phyloP scores from a whole-genome alignment of 37 sponge, comb jelly and placozoan genomes.

The Hexactinellida sp. region DNA sequence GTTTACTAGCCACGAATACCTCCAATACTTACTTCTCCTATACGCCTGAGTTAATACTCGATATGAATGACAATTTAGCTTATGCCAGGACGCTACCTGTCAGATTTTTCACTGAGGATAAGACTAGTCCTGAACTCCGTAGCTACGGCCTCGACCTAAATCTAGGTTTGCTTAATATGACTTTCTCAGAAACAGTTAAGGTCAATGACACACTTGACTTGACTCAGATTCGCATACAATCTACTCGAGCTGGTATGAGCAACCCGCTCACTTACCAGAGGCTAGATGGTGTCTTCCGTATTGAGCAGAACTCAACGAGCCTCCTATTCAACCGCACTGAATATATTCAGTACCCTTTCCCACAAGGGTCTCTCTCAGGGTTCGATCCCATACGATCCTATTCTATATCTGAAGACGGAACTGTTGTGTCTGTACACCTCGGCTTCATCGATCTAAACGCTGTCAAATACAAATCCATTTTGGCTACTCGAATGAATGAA shows the following conservation, averaged over 20 bases:
- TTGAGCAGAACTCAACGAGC: neutral
- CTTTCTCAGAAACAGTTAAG: conserved; percentile 79
- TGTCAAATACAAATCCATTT: conserved; percentile 46
- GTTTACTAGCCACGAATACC: conserved; percentile 29
- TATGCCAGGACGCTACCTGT: conserved; percentile 5
- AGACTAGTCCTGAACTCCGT: conserved; percentile 40
- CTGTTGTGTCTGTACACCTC: conserved; percentile 51
- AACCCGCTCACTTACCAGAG: conserved; percentile 10
- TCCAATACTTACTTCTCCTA: conserved; percentile 42
- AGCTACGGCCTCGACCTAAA: conserved; percentile 76
- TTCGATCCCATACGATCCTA: conserved; percentile 27
- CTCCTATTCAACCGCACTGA: conserved; percentile 7
- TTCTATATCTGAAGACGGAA: conserved; percentile 51
- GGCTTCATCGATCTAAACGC: conserved; percentile 77
- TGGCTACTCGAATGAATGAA: conserved; percentile 32
- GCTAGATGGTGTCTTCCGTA: neutral
- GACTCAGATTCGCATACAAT: conserved; percentile 49
- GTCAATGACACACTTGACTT: conserved; percentile 62
- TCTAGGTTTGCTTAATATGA: conserved; percentile 59
- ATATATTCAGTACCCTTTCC: neutral
- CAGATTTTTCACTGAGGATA: conserved; percentile 39
- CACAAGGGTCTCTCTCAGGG: conserved; percentile 35
- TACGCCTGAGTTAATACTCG: conserved; percentile 25
- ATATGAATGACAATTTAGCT: conserved; percentile 56
- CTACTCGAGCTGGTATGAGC: neutral